Base-by-base conservation (phyloP, 2,797 vertebrate genomes). In the Pipistrellus kuhlii region DNA sequence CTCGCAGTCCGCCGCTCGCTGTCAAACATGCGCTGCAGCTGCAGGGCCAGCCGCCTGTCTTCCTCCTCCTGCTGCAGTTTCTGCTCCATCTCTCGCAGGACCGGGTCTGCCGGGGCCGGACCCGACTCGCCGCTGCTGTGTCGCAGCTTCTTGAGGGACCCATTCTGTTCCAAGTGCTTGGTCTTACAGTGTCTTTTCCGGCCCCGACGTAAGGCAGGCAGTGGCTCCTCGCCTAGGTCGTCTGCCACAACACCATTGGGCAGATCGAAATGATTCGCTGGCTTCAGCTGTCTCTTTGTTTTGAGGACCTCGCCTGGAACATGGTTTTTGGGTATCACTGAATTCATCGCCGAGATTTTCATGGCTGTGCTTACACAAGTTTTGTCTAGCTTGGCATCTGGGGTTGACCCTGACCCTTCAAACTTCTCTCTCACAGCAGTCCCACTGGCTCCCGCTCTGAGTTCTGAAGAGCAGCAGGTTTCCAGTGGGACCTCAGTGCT, bases 171-270 rank as follows among this genome's bases (percentile, higher is more conserved):
- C 97, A 99, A 76, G 97, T 99, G 99, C 98, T 99, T 99, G 17
- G 98, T 99, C 97, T 99, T 99, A 96, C 99, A 99, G 91, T 98
- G 98, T 85, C 99, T 98, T 97, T 99, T 99, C 30, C 98, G 98
- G 72, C 99, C 99, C 82, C 98, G 97, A 7, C 98, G 96, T 94
- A 99, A 98, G 85, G 98, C 97, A 44, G 98, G 98, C 72, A 94
- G 84, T 84, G 98, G 97, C 17, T 97, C 96, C 81, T 98, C 97
- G 87, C 95, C 96, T 57, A 97, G 94, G 81, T 92, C 97, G 93
- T 98, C 97, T 0, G 97, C 92, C 0, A 97, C 93, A 1, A 35
- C 66, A 41, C 97, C 98, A 32, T 98, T 98, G 44, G 98, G 72
- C 89, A 97, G 4, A 25, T 98, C 98, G 0, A 96, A 97, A 84